Conservation (phyloP, 1,140 invertebrate species). For the Grapholita molesta region DNA sequence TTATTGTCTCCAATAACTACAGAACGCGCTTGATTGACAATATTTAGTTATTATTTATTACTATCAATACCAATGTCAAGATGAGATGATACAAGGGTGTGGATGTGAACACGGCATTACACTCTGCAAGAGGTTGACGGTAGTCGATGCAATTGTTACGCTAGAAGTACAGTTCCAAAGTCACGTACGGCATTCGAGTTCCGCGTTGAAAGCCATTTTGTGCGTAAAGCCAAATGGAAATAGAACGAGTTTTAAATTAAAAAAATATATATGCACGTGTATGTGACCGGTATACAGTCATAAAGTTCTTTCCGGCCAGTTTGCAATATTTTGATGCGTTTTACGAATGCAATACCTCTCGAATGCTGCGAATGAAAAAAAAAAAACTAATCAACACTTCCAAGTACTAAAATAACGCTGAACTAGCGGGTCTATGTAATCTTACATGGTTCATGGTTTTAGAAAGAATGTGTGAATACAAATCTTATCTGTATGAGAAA, state of each 20-base stretch:
- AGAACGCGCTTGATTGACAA: too few species aligned
- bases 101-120: not conserved
- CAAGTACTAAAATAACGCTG: not conserved
- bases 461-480: not conserved
- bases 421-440: not conserved
- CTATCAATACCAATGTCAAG: not conserved
- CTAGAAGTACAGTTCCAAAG: not conserved
- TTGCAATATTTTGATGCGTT: not conserved
- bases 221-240: not conserved
- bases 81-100: not conserved
- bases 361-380: not conserved
- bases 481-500: conserved; percentile 1
- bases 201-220: not conserved
- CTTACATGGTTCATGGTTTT: not conserved
- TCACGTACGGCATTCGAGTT: conserved; percentile 4
- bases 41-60: too few species aligned
- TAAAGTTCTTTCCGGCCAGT: not conserved
- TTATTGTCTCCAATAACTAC: too few species aligned
- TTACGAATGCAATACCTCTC: not conserved
- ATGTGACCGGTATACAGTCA: not conserved
- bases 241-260: not conserved
- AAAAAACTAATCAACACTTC: not conserved
- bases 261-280: not conserved
- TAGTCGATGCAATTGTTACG: conserved; percentile 3
- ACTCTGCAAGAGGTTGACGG: not conserved